Evolutionary conservation across 2,113 vertebrate genomes (phyloP).

Genomic region (Cinclus cinclus): DNA sequence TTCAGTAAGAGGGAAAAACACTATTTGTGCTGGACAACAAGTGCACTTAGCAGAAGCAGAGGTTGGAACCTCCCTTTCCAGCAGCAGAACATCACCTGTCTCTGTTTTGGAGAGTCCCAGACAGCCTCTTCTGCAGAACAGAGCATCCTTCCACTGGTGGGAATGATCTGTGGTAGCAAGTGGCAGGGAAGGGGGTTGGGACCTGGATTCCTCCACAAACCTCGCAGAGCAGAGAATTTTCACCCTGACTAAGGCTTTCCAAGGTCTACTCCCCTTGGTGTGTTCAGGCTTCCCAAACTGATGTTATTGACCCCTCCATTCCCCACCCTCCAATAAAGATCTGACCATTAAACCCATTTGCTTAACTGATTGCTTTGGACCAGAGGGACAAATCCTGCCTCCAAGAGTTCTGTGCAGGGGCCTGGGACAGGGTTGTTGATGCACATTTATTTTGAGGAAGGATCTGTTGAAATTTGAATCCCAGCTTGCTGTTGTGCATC

Average conservation of each 20-base stretch:
- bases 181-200: not conserved
- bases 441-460: not conserved
- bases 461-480: not conserved
- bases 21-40: accelerated
- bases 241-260: not conserved
- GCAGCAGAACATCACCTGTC: not conserved
- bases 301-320: not conserved
- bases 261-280: not conserved
- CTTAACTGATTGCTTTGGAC: not conserved
- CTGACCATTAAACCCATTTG: not conserved
- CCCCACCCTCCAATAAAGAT: not conserved
- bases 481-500: not conserved
- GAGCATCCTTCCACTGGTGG: not conserved
- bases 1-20: not conserved
- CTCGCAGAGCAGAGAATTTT: not conserved
- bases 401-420: not conserved
- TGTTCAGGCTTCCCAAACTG: not conserved
- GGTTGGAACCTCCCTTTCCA: not conserved
- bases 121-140: not conserved
- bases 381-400: not conserved
- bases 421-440: not conserved
- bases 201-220: not conserved
- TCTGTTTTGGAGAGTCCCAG: not conserved
- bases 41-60: not conserved
- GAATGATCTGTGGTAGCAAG: not conserved